phyloP scores from a whole-genome alignment of 1,140 invertebrate genomes.

The Bombus picipes region DNA sequence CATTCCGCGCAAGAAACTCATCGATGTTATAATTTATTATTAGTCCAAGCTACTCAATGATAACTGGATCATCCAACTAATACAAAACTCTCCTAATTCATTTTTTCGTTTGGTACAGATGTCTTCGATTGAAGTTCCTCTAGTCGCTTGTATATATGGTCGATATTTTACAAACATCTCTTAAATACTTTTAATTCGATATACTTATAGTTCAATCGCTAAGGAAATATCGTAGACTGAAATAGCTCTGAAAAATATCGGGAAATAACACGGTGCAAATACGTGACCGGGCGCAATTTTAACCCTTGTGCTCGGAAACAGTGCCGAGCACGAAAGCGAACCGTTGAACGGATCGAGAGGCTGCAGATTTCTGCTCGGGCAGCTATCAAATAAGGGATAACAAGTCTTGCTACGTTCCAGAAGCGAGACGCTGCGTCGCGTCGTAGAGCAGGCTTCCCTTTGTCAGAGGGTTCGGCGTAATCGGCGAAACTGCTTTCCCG shows the following conservation, averaged over 20 bases:
- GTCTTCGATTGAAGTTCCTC: neutral
- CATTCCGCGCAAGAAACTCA: neutral
- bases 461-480: constrained; percentile 25
- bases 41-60: neutral
- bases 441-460: constrained; percentile 9
- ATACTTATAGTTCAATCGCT: neutral
- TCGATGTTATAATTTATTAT: neutral
- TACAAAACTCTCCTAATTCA: neutral
- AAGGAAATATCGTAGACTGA: neutral
- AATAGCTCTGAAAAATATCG: neutral
- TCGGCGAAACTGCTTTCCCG: neutral
- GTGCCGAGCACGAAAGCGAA: neutral
- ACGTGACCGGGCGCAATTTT: neutral
- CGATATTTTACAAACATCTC: neutral
- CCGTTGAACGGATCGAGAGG: constrained; percentile 23
- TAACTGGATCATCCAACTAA: neutral
- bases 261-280: neutral
- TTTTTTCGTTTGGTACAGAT: neutral
- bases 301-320: neutral
- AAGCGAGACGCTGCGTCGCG: neutral
- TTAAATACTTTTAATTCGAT: neutral
- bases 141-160: neutral
- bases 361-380: constrained; percentile 36
- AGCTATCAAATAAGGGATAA: constrained; percentile 41
- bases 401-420: constrained; percentile 13